Conservation (phyloP, 2,888 invertebrate genomes). For the Ernsta delagoae region DNA sequence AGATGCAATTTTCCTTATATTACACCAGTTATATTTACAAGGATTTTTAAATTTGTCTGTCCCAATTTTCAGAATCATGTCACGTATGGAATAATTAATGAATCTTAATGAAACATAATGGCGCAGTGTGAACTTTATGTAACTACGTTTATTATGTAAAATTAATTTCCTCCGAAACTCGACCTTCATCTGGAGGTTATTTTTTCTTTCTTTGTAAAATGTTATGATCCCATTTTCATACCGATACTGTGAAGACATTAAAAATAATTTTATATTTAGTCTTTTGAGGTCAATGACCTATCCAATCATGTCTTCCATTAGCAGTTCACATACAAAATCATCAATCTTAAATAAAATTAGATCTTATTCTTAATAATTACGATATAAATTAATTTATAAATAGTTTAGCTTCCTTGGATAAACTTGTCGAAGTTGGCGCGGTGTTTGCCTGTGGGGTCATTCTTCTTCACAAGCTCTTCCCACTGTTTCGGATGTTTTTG, state of each 20-base stretch:
- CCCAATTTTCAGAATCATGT: too few species aligned
- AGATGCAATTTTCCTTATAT: too few species aligned
- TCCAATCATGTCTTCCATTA: background rate
- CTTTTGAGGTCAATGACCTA: background rate
- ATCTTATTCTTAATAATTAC: background rate
- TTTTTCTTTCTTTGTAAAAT: background rate
- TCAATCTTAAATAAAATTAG: conserved; percentile 1
- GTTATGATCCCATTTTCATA: background rate
- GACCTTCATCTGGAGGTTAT: too few species aligned
- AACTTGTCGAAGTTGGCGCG: conserved; percentile 86
- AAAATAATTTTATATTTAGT: background rate
- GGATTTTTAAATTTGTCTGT: too few species aligned
- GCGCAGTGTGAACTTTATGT: too few species aligned
- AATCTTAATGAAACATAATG: too few species aligned
- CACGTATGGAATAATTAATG: too few species aligned
- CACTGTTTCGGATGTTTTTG: conserved; percentile 88
- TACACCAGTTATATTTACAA: too few species aligned
- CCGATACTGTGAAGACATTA: background rate
- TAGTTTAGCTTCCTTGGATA: conserved; percentile 64
- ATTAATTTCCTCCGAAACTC: too few species aligned
- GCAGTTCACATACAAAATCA: background rate
- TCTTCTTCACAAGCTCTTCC: conserved; percentile 88
- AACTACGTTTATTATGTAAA: too few species aligned
- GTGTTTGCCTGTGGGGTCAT: conserved; percentile 88
- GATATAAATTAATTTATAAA: conserved; percentile 12